Base-by-base conservation (phyloP, 2,797 vertebrate species). In the Micrastur ruficollis region DNA sequence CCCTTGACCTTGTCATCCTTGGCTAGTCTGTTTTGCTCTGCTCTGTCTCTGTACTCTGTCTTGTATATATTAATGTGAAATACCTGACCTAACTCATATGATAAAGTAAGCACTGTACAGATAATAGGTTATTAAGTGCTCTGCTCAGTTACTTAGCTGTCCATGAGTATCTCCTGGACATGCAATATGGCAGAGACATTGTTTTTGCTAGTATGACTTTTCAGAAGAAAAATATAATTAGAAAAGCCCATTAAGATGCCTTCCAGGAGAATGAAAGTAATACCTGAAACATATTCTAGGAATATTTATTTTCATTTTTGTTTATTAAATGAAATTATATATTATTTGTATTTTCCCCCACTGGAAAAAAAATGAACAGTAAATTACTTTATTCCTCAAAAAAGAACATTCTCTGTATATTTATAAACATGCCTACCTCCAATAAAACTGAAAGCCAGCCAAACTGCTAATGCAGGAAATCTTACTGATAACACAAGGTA, bases 31-130 rank as follows among this genome's bases (percentile, higher is more conserved):
- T 67, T 90, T 82, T 94, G 70, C 90, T 91, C 42, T 92, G 52
- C 32, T 83, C 49, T 90, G 49, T 71, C 72, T 95, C 86, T 90
- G 32, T 66, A 38, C 85, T 85, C 61, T 74, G 52, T 50, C 81
- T 88, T 74, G 56, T 90, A n/a, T 72, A 74, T 67, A 86, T 68
- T 80, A 87, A 90, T 86, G 38, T 92, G 40, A 87, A 89, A 91
- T 44, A 71, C 27, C 75, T 81, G 89, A 71, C 25, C 27, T 59
- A 47, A 55, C 29, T 76, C 32, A 1, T 68, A 81, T 91, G 79
- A 78, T 70, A 89, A 59, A 80, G n/a, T 66, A 95, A 85, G 66
- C 46, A 71, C 22, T 27, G 32, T 26, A 67, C 23, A 79, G 44
- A 53, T 66, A 90, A 79, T 32, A 92, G 36, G 21, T 63, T 93